Evolutionary conservation across 1,140 invertebrate genomes (phyloP), one percentile per base, ranked within the genome.

Genomic region (Drosophila rufa): DNA sequence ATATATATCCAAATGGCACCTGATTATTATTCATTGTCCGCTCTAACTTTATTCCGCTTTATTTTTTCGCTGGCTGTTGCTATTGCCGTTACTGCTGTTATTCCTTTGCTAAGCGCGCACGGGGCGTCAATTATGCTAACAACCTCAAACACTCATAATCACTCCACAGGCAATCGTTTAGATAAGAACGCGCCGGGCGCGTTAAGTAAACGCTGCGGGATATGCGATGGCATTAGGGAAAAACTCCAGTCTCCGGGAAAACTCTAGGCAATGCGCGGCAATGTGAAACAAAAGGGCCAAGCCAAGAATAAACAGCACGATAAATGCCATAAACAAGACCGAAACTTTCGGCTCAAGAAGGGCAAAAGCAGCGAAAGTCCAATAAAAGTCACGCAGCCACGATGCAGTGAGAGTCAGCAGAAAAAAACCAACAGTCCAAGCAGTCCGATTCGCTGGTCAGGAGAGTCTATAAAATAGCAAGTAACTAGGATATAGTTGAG

Each of bases 111-210:
- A 80, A 78, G 76, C 62, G 78, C 75, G 60, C 80, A 79, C 78
- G 60, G 84, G 74, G 85, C 85, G 85, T 89, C 85, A 89, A 89
- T 89, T 89, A 89, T 89, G 85, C 85, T 89, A 89, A 89, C 85
- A 89, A 89, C 78, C 85, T 87, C 78, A 79, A 84, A 89, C 86
- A 90, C 85, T 89, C 85, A 89, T 89, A 89, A 89, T 89, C 85
- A 89, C 85, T 89, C 85, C 85, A 89, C 85, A 90, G 85, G 87
- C 85, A 89, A 90, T 85, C 85, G 85, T 89, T 89, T 89, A 89
- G 85, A 89, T 89, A 89, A 89, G 85, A 77, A 71, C 53, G 55
- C 61, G 75, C 51, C 66, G 66, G 80, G 71, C 80, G 82, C 82
- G 83, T 87, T 90, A 90, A 84, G 85, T 48, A 79, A 89, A 90